phyloP scores from a whole-genome alignment of 1,140 invertebrate species.

The Tetragnatha versicolor region DNA sequence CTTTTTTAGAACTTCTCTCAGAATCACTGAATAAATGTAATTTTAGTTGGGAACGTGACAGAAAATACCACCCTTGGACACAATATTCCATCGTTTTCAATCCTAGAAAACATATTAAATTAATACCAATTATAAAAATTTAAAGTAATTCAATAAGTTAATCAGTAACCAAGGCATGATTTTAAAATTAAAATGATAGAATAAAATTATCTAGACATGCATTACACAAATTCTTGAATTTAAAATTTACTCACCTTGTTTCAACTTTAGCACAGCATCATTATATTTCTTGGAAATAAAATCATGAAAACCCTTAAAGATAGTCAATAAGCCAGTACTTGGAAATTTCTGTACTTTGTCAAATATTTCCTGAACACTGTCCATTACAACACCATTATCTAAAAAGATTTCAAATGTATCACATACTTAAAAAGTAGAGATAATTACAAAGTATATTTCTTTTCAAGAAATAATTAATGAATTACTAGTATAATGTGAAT shows the following conservation, averaged over 20 bases:
- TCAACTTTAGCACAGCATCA: conserved; percentile 16
- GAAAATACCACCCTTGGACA: conserved; percentile 42
- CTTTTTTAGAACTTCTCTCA: conserved; percentile 20
- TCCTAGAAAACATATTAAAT: conserved; percentile 30
- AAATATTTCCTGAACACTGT: conserved; percentile 3
- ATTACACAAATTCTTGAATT: background rate
- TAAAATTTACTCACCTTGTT: conserved; percentile 8
- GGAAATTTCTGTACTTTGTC: background rate
- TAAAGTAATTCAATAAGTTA: background rate
- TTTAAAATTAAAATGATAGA: background rate
- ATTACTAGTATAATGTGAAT: too few relatives aligned
- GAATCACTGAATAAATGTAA: conserved; percentile 31
- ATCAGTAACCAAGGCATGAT: too few relatives aligned
- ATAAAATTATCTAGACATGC: background rate
- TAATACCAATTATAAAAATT: background rate
- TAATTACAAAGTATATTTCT: too few relatives aligned
- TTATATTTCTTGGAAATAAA: conserved; percentile 27
- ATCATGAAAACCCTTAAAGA: conserved; percentile 26
- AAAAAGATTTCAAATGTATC: too few relatives aligned
- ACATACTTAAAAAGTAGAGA: too few relatives aligned
- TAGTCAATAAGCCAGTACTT: background rate
- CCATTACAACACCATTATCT: conserved; percentile 4
- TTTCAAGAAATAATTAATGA: too few relatives aligned
- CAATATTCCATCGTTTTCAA: conserved; percentile 31
- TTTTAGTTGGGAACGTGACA: conserved; percentile 5